Conservation (phyloP, 2,888 invertebrate genomes). For the Alsophila aescularia region DNA sequence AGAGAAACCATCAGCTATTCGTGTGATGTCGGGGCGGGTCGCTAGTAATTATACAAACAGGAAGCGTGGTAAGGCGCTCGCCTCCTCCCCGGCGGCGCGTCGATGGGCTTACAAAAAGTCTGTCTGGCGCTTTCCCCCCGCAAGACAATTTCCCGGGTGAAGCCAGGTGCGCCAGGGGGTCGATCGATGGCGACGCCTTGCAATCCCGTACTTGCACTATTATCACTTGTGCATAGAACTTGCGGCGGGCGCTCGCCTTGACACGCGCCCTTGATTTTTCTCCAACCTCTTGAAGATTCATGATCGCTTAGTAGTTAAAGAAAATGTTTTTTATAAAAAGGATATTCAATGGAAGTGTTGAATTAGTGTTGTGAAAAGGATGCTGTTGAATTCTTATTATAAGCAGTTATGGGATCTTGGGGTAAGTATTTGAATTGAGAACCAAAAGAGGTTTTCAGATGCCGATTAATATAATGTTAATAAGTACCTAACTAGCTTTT, state of each 20-base stretch:
- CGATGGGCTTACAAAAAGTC: conserved; percentile 18
- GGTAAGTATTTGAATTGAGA: conserved; percentile 49
- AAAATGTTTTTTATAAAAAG: conserved; percentile 15
- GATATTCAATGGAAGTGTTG: conserved; percentile 28
- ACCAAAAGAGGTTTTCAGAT: neutral
- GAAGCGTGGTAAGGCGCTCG: neutral
- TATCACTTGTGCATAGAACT: conserved; percentile 73
- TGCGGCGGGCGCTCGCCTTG: conserved; percentile 63
- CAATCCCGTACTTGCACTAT: conserved; percentile 66
- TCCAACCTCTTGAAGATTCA: conserved; percentile 24
- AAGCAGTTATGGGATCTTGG: conserved; percentile 60
- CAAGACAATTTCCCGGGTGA: conserved; percentile 31
- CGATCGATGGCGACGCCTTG: conserved; percentile 67
- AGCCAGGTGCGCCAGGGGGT: conserved; percentile 53
- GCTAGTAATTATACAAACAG: conserved; percentile 8
- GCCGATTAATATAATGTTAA: too few species aligned
- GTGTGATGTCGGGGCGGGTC: too few species aligned
- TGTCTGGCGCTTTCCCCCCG: conserved; percentile 27
- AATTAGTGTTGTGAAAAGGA: conserved; percentile 30
- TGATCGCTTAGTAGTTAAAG: conserved; percentile 50
- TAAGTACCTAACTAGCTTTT: too few species aligned
- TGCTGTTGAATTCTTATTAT: conserved; percentile 56
- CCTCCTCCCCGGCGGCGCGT: conserved; percentile 12
- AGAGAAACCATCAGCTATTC: too few species aligned
- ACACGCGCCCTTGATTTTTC: conserved; percentile 44